Percentiles rank a stretch among this genome's conserved stretches.
Conservation (phyloP, 2,888 invertebrate genomes). For the Microplitis deprimator region DNA sequence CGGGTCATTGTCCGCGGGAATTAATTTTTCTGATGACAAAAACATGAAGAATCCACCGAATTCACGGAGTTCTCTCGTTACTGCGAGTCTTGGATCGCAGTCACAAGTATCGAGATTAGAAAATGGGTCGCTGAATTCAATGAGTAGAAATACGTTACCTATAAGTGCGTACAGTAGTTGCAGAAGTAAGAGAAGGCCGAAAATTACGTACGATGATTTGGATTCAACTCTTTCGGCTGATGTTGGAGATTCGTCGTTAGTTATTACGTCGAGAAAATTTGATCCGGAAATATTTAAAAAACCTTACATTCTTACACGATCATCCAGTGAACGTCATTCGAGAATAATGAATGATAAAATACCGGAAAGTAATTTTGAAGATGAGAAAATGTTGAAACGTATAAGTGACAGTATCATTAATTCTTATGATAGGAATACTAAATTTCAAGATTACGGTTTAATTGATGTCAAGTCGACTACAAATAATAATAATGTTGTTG, state of each 20-base stretch:
- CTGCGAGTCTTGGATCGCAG: constrained; percentile 7
- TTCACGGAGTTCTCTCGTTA: constrained; percentile 51
- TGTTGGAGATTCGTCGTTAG: constrained; percentile 73
- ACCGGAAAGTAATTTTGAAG: constrained; percentile 24
- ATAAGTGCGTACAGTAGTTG: constrained; percentile 51
- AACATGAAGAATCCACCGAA: constrained; percentile 52
- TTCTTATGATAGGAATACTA: constrained; percentile 59
- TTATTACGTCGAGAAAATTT: constrained; percentile 74
- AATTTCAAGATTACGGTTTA: constrained; percentile 65
- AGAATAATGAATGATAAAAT: constrained; percentile 26
- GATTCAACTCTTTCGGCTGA: constrained; percentile 77
- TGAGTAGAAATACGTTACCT: constrained; percentile 27
- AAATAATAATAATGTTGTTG: constrained; percentile 17
- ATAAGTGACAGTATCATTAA: constrained; percentile 62
- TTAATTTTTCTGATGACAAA: constrained; percentile 48
- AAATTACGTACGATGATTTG: constrained; percentile 73
- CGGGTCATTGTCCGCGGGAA: constrained; percentile 25
- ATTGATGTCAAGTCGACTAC: constrained; percentile 53
- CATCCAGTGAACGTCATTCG: constrained; percentile 59
- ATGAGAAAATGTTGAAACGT: constrained; percentile 58
- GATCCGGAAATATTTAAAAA: constrained; percentile 63
- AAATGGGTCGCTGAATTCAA: constrained; percentile 3
- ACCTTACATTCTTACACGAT: constrained; percentile 61
- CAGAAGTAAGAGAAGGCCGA: constrained; percentile 53
- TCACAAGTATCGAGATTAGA: constrained; percentile 13